Base-by-base conservation (phyloP, 1,140 invertebrate genomes). In the Forficula auricularia region DNA sequence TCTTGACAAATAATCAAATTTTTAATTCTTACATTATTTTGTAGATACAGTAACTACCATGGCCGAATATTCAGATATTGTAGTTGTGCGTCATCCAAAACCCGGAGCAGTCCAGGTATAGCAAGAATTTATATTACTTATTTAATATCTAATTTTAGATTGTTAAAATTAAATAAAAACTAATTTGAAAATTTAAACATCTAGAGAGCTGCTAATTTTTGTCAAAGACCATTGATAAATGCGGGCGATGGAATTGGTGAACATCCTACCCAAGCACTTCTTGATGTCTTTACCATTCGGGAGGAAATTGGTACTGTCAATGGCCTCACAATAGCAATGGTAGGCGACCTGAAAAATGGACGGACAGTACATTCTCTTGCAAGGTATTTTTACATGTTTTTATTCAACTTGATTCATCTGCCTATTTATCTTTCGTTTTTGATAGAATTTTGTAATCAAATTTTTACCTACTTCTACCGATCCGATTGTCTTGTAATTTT, bases 281-380 rank as follows among this genome's bases (percentile, higher is more conserved):
- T 99, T 1, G 96, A 99, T 63, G 75, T 98, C 6, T 99, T 96
- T 56, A 98, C 95, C 13, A 99, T 99, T 51, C 70, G 94, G 55
- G 89, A 98, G 64, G 95, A 98, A 67, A 92, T 98, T 49, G 94
- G 94, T 47, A 98, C 94, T 0, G 91, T 98, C 0, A 98, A 98
- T 58, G 85, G 85, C 0, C 66, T 98, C 2, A 95, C 84, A 0
- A 85, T 89, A 38, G 89, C 85, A 3, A 80, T 89, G 76, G 73
- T 97, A 37, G 96, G 96, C 7, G 96, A 99, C 64, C 65, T 99
- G 47, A 96, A 95, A 58, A 84, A 99, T 63, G 94, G 95, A 3
- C 72, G 96, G 35, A 99, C 96, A 2, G 95, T 98, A 0, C 96
- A 99, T 64, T 99, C 95, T 0, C 64, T 99, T 35, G 92, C 92